Conservation (phyloP, 1,140 invertebrate species). For the Eriosoma lanigerum region DNA sequence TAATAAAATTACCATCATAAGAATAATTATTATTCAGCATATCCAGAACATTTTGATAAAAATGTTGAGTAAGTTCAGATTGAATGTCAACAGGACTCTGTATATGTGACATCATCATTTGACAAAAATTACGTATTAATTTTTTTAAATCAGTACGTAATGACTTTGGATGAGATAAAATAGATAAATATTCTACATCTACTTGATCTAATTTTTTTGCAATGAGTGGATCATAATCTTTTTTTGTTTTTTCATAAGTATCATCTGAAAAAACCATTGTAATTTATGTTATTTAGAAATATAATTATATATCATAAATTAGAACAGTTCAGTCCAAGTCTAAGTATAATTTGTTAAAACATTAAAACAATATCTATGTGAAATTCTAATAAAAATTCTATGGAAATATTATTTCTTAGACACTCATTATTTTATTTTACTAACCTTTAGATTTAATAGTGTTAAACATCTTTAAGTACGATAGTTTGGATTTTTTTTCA, state of each 20-base stretch:
- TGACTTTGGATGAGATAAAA: constrained; percentile 23
- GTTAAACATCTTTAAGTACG: constrained; percentile 46
- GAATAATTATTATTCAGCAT: constrained; percentile 45
- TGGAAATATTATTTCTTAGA: too few species aligned
- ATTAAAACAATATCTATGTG: too few species aligned
- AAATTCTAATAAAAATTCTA: too few species aligned
- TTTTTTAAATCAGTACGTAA: constrained; percentile 37
- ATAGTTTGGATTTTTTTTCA: constrained; percentile 45
- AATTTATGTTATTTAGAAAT: too few species aligned
- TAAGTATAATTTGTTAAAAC: too few species aligned
- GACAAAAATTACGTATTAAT: constrained; percentile 42
- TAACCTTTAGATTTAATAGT: constrained; percentile 46
- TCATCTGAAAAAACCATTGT: constrained; percentile 51
- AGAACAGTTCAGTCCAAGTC: too few species aligned
- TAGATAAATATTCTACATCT: constrained; percentile 24
- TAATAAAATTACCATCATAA: constrained; percentile 43
- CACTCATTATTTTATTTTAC: background rate
- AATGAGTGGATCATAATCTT: constrained; percentile 39
- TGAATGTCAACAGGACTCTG: constrained; percentile 40
- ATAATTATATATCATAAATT: too few species aligned
- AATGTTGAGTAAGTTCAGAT: constrained; percentile 48
- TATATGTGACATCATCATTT: constrained; percentile 49
- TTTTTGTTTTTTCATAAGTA: constrained; percentile 50
- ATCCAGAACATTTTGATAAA: constrained; percentile 41
- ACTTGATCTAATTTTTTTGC: constrained; percentile 41